phyloP scores from a whole-genome alignment of 1,140 invertebrate species.

The Bombus fervidus region DNA sequence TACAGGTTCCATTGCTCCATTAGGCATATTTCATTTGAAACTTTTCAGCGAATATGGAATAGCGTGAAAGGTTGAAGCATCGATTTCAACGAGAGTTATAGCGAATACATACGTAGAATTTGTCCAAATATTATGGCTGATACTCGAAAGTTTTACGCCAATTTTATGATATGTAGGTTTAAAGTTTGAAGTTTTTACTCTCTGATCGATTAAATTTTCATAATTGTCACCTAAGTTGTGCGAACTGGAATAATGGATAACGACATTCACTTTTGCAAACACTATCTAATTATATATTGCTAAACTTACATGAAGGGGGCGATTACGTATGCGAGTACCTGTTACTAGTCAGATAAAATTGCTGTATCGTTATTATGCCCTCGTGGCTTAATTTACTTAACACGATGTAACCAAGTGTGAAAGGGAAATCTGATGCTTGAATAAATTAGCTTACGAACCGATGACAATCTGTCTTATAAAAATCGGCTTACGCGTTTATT shows the following conservation, averaged over 20 bases:
- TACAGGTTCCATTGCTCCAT: slow-evolving; percentile 51
- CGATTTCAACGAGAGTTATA: neutral
- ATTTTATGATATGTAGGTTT: too few relatives aligned
- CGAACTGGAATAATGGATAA: slow-evolving; percentile 62
- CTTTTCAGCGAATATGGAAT: neutral
- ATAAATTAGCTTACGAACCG: neutral
- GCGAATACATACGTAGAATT: neutral
- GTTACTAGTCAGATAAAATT: slow-evolving; percentile 44
- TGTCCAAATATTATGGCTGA: neutral
- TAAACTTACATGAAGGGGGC: slow-evolving; percentile 52
- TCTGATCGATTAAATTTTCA: neutral
- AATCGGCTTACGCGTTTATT: slow-evolving; percentile 28
- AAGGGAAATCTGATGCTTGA: neutral
- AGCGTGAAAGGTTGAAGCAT: slow-evolving; percentile 31
- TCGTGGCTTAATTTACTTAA: slow-evolving; percentile 66
- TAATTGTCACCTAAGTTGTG: slow-evolving; percentile 52
- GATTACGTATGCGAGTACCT: slow-evolving; percentile 58
- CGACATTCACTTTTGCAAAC: slow-evolving; percentile 36
- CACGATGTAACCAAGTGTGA: slow-evolving; percentile 56
- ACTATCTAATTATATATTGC: slow-evolving; percentile 38
- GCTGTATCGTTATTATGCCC: slow-evolving; percentile 48
- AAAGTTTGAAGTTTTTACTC: neutral
- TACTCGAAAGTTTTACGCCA: neutral
- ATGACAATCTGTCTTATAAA: neutral
- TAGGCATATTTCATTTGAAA: slow-evolving; percentile 19